Evolutionary conservation across 2,888 invertebrate species (phyloP), one percentile per base, ranked within the genome.

Genomic region (Auanema freiburgensis): DNA sequence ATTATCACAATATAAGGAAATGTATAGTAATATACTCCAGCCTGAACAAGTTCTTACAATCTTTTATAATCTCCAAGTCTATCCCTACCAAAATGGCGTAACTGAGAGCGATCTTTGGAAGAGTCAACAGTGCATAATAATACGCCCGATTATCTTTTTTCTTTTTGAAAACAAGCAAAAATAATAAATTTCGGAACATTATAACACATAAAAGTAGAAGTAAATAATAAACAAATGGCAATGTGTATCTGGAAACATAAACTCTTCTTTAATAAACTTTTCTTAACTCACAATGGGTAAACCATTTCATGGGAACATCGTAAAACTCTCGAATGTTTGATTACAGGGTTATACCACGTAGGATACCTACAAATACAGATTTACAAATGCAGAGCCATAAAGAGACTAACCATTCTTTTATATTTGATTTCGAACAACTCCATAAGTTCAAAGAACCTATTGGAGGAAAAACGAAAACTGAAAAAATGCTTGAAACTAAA

Each of bases 241-340:
- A 18, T 5, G 57, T 57, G 42, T 60, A 60, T 51, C 57, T 65
- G 41, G 21, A 61, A 57, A 42, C 10, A 14, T 3, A 41, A 25
- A 16, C 40, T 55, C 1, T 52, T 53, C 46, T 46, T 18, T 18
- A 8, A 3, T 46, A 3, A 21, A 46, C 4, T 8, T 10, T 40
- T 2, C 25, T n/a, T 1, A 58, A 71, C 77, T 74, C 56, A 96
- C 92, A 97, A 86, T 51, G 97, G 97, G 87, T 93, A 97, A 0
- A 96, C 95, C 62, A 95, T 93, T 86, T 98, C 97, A 83, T 97
- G 94, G 0, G 96, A 94, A 85, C 97, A 98, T 85, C 93, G 90
- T 59, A 96, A 85, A 18, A 90, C 90, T 67, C 89, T 89, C 63
- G 91, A 91, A 85, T 93, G 96, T 85, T 93, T 91, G 0, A 94